Evolutionary conservation across 2,888 invertebrate species (phyloP).

Genomic region (Arenicola marina): DNA sequence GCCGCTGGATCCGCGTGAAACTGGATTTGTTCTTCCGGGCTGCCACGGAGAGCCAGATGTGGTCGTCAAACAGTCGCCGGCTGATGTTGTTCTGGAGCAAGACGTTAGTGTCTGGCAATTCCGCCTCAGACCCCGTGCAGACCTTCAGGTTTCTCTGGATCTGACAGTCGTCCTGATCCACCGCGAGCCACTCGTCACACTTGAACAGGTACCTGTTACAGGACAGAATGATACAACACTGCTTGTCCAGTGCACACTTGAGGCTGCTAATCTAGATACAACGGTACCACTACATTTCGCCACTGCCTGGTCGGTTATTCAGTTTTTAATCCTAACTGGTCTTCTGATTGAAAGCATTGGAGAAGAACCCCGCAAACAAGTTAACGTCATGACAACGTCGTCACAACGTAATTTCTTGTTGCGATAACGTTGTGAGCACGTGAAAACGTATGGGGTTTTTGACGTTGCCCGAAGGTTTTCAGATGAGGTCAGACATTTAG

Average conservation of each 20-base stretch:
- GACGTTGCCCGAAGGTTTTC: too few relatives aligned
- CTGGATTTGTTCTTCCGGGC: slow-evolving; percentile 54
- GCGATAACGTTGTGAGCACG: too few relatives aligned
- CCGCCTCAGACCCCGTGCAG: not conserved
- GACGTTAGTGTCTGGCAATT: slow-evolving; percentile 4
- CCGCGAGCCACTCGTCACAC: slow-evolving; percentile 60
- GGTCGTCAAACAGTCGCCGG: slow-evolving; percentile 50
- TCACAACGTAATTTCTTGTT: too few relatives aligned
- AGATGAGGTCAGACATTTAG: too few relatives aligned
- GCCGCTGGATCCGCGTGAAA: slow-evolving; percentile 54
- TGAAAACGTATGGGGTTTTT: too few relatives aligned
- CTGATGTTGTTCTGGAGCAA: slow-evolving; percentile 14
- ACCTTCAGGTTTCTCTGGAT: not conserved
- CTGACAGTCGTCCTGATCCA: slow-evolving; percentile 44
- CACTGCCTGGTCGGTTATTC: too few relatives aligned
- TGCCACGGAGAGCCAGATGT: slow-evolving; percentile 63
- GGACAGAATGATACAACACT: not conserved
- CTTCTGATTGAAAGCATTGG: too few relatives aligned
- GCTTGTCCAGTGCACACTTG: not conserved
- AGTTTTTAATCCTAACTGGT: too few relatives aligned
- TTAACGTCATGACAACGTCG: too few relatives aligned
- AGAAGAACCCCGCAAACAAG: too few relatives aligned
- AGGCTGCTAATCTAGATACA: too few relatives aligned
- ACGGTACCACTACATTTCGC: too few relatives aligned
- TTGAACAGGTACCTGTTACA: slow-evolving; percentile 36